phyloP scores from a whole-genome alignment of 1,140 invertebrate genomes.

The Dolichoris vasculosae region DNA sequence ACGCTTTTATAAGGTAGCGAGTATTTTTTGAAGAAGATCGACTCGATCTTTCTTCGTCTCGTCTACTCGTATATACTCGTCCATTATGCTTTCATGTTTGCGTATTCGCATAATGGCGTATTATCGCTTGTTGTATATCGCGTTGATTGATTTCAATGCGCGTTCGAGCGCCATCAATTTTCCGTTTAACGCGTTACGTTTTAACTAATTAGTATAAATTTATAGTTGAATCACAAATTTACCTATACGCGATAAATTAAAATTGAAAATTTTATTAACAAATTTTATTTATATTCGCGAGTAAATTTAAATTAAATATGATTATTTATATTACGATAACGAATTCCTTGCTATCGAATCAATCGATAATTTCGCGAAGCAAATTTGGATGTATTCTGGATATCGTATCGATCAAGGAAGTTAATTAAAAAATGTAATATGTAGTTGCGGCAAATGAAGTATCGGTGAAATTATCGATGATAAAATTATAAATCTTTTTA shows the following conservation, averaged over 20 bases:
- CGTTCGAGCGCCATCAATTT: not conserved
- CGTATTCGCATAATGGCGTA: constrained; percentile 17
- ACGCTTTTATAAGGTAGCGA: not conserved
- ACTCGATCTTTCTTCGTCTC: constrained; percentile 6
- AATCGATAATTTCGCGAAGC: too few species aligned
- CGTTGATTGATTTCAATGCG: constrained; percentile 32
- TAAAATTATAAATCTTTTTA: not conserved
- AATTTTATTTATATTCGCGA: too few species aligned
- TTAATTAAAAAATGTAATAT: not conserved
- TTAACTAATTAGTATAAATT: not conserved
- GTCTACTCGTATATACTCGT: not conserved
- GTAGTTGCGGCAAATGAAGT: not conserved
- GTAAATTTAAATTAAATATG: too few species aligned
- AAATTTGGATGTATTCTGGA: too few species aligned
- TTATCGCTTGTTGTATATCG: not conserved
- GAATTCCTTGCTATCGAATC: too few species aligned
- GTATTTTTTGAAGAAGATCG: not conserved
- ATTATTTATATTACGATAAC: too few species aligned
- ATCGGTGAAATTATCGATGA: not conserved
- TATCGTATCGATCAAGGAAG: not conserved
- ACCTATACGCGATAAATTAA: too few species aligned
- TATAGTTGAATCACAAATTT: not conserved
- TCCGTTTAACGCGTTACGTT: not conserved
- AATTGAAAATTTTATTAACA: too few species aligned
- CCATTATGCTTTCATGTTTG: constrained; percentile 3